These are phyloP conservation scores for Drymonia ruficornis DNA, from an alignment of 2,888 invertebrate genomes.

Conservation along the genomic window DNA sequence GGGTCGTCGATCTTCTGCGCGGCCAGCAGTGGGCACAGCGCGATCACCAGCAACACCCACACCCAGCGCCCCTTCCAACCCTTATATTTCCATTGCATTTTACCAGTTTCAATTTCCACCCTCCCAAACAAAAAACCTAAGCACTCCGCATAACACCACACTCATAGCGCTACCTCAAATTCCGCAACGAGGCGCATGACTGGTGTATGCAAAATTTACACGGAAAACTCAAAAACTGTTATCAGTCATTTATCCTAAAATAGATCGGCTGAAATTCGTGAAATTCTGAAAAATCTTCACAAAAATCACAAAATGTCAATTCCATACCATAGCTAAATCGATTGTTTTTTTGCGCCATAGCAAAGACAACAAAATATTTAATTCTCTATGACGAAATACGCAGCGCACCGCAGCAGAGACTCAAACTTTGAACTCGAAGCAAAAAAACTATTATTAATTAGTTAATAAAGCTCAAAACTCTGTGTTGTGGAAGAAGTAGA, in stretches of 20 bases:
- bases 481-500: no score
- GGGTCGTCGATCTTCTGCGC: constrained; percentile 89
- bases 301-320: constrained; percentile 67
- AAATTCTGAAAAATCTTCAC: constrained; percentile 65
- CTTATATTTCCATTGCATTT: constrained; percentile 79
- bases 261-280: constrained; percentile 72
- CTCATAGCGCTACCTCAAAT: constrained; percentile 50
- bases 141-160: constrained; percentile 56
- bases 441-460: no score
- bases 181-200: constrained; percentile 53
- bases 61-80: constrained; percentile 70
- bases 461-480: no score
- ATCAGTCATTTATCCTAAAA: constrained; percentile 81
- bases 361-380: constrained; percentile 30
- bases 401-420: no score
- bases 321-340: constrained; percentile 43
- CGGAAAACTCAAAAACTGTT: constrained; percentile 59
- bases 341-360: constrained; percentile 36
- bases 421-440: no score
- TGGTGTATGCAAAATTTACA: constrained; percentile 47
- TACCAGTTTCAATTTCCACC: constrained; percentile 48
- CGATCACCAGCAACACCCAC: constrained; percentile 54
- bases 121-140: constrained; percentile 44
- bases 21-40: constrained; percentile 51
- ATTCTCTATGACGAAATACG: no score